Evolutionary conservation across 92 coral and sea anemone species (phyloP), one percentile per base, ranked within the genome.

Genomic region (Metridium senile): DNA sequence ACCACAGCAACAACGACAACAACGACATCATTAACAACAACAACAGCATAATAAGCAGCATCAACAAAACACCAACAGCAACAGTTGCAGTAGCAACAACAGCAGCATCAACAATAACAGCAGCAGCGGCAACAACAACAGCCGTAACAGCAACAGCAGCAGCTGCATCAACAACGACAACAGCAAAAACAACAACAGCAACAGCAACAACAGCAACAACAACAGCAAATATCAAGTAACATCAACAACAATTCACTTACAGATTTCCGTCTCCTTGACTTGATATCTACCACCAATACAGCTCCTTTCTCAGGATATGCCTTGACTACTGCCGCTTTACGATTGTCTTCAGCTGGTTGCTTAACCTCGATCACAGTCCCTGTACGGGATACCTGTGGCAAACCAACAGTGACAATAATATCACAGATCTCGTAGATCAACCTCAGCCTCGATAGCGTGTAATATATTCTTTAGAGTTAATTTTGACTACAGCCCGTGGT

Each of bases 301-400:
- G 86, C 76, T 20, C 86, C 97, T 77, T 95, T 95, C 59, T 93
- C 93, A 19, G 96, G 90, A 49, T 82, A 87, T 62, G 86, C 84
- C 56, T 93, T 93, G 43, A 90, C 70, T 20, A 91, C 99, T 11
- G 84, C 93, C 21, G 85, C 97, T 76, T 88, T 93, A 29, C 94
- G 93, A 23, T 77, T 78, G 32, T 92, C 99, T 59, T 93, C 94
- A 6, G 90, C 89, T 0, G 81, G 52, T 35, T 95, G 98, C 73
- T 95, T 95, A 69, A 95, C 78, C 79, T 92, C 90, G 32, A 88
- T 91, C 32, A 88, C 87, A 25, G 96, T 86, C 7, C 97, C 99
- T 91, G 86, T 95, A 51, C 97, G 97, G 26, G 90, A 86, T 68
- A 93, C 97, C 99, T 95, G 56, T 1, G 23, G 28, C 45, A 63